Conservation (phyloP, 2,113 vertebrate genomes). For the Octodon degus region DNA sequence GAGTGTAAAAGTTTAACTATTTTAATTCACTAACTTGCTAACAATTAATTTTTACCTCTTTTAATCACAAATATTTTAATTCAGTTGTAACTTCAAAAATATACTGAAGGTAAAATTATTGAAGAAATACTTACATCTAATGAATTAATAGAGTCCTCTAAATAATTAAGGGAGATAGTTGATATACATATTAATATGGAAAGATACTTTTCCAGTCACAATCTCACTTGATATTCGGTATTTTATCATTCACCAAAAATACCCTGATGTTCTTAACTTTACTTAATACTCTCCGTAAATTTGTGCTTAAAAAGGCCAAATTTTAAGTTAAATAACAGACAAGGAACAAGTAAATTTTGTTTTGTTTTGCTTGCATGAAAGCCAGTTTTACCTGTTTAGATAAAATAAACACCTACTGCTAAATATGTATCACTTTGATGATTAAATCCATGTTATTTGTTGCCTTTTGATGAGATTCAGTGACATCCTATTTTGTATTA, state of each 20-base stretch:
- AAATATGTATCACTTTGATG: conserved; percentile 49
- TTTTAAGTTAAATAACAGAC: not conserved
- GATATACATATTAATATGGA: not conserved
- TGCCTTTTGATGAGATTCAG: conserved; percentile 68
- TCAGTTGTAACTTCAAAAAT: not conserved
- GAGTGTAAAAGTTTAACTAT: not conserved
- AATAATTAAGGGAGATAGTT: not conserved
- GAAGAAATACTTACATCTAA: not conserved
- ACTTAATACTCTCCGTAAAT: not conserved
- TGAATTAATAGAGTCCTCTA: not conserved
- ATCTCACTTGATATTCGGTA: not conserved
- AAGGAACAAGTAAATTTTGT: not conserved
- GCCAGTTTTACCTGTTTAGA: conserved; percentile 58
- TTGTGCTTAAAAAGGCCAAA: not conserved
- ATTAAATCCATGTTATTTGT: conserved; percentile 56
- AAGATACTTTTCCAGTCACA: not conserved
- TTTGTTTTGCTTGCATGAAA: conserved; percentile 66
- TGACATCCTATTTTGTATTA: conserved; percentile 66
- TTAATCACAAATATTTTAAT: not conserved
- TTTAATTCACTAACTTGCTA: not conserved
- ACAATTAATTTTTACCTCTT: not conserved
- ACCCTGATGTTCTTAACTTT: not conserved
- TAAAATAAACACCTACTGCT: conserved; percentile 38
- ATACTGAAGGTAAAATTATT: not conserved
- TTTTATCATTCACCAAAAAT: not conserved